phyloP scores from a whole-genome alignment of 2,797 vertebrate species.

The Rhabdomys pumilio region DNA sequence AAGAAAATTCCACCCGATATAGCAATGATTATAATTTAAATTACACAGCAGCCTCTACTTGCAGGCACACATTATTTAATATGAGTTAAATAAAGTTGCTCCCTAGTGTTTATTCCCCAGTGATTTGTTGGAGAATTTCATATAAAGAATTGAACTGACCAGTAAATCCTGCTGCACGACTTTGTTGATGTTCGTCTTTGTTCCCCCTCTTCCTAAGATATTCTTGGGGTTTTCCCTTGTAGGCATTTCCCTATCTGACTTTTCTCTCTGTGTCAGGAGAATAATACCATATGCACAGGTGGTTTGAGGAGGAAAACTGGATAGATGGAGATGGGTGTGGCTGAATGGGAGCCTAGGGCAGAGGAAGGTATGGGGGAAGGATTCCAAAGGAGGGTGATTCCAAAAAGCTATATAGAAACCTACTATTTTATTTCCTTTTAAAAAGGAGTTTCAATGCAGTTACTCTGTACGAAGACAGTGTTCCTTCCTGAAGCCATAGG shows the following conservation, averaged over 20 bases:
- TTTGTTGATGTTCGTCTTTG: slow-evolving; percentile 56
- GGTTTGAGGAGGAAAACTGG: not conserved
- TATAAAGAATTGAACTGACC: slow-evolving; percentile 51
- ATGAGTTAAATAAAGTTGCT: slow-evolving; percentile 65
- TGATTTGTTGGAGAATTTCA: slow-evolving; percentile 42
- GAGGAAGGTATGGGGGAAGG: not conserved
- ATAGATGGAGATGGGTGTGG: not conserved
- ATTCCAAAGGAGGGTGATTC: not conserved
- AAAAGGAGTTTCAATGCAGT: not conserved
- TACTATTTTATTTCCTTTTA: not conserved
- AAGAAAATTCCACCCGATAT: slow-evolving; percentile 46
- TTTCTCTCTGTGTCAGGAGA: not conserved
- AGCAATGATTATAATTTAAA: slow-evolving; percentile 55
- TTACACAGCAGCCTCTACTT: slow-evolving; percentile 39
- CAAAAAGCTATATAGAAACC: not conserved
- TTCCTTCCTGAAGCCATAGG: not conserved
- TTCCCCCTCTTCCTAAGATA: slow-evolving; percentile 39
- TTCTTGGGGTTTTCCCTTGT: slow-evolving; percentile 16
- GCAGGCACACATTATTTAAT: slow-evolving; percentile 64
- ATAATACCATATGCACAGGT: not conserved
- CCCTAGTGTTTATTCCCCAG: slow-evolving; percentile 58
- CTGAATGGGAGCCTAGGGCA: not conserved
- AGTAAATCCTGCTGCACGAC: slow-evolving; percentile 26
- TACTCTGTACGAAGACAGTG: not conserved
- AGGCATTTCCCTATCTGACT: slow-evolving; percentile 23